These are phyloP conservation scores for Ochotona princeps DNA, from an alignment of 2,113 vertebrate species.

Conservation along the genomic window DNA sequence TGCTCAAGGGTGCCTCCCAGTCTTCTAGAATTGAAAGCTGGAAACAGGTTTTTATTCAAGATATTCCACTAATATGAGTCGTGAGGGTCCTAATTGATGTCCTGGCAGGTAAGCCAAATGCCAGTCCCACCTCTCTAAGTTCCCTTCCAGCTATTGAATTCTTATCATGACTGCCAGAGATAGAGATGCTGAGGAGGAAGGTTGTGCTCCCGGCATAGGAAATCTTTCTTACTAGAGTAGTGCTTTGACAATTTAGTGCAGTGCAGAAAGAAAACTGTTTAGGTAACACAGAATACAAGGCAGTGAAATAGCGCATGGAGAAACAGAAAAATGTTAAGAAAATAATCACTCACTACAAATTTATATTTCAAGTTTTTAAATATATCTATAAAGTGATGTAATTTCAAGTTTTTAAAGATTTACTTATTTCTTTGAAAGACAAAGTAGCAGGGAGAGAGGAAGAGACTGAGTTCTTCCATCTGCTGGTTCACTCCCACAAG, in stretches of 20 bases:
- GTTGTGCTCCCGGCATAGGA: too few relatives aligned
- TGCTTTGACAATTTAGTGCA: neutral
- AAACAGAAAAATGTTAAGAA: slow-evolving; percentile 44
- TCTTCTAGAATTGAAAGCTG: too few relatives aligned
- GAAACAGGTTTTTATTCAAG: too few relatives aligned
- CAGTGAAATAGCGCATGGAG: neutral
- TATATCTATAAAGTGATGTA: neutral
- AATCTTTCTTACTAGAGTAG: neutral
- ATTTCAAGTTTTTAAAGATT: too few relatives aligned
- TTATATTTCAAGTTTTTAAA: slow-evolving; percentile 18
- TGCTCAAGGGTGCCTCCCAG: too few relatives aligned
- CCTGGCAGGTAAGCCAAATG: too few relatives aligned
- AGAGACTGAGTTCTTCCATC: too few relatives aligned
- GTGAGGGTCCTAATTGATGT: too few relatives aligned
- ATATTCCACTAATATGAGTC: too few relatives aligned
- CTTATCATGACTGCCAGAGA: neutral
- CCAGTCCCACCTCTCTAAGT: neutral
- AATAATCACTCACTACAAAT: slow-evolving; percentile 6
- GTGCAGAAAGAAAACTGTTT: slow-evolving; percentile 31
- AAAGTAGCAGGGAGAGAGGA: too few relatives aligned
- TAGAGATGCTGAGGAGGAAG: neutral
- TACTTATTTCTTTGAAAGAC: too few relatives aligned
- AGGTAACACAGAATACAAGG: neutral
- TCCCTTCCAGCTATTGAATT: neutral
- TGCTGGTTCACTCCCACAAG: too few relatives aligned